Evolutionary conservation across 2,888 invertebrate genomes (phyloP).

Genomic region (Agriopis aurantiaria): DNA sequence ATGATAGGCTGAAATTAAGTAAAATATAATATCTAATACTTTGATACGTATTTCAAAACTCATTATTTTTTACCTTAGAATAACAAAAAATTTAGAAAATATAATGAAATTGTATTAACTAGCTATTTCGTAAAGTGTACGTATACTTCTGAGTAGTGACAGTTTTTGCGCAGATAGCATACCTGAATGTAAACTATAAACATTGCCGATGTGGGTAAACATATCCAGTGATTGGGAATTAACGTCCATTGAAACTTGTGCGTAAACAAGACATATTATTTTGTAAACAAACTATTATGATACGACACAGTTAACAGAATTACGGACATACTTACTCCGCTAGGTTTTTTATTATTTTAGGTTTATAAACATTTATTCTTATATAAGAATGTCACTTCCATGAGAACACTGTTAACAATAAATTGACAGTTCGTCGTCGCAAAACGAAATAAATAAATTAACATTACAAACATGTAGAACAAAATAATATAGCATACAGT

Average conservation of each 20-base stretch:
- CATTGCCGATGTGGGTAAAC: not conserved
- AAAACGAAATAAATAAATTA: no score
- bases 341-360: no score
- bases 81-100: not conserved
- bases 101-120: no score
- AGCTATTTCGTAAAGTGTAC: no score
- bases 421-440: no score
- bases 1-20: no score
- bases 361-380: no score
- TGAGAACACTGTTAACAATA: no score
- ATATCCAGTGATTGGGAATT: not conserved
- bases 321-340: not conserved
- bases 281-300: conserved; percentile 10
- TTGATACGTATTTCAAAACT: not conserved
- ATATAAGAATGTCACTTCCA: no score
- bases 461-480: no score
- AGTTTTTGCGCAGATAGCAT: not conserved
- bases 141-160: not conserved
- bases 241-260: not conserved
- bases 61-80: not conserved
- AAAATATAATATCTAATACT: no score
- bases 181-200: conserved; percentile 6
- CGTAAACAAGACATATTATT: conserved; percentile 3
- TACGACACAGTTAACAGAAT: not conserved
- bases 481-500: no score